phyloP scores from a whole-genome alignment of 1,140 invertebrate species.

The Bombus waltoni region DNA sequence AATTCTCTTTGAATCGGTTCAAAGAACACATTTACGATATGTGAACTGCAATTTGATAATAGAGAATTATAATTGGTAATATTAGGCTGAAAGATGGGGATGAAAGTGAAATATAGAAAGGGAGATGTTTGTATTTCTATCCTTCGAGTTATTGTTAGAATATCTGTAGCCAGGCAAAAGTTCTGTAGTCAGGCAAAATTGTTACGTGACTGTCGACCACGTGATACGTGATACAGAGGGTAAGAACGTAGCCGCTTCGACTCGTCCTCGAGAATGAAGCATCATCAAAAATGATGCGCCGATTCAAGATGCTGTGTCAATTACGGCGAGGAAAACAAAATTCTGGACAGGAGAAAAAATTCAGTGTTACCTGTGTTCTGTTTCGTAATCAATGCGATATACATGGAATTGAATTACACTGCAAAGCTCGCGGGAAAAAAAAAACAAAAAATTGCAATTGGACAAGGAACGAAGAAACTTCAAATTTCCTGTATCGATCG shows the following conservation, averaged over 20 bases:
- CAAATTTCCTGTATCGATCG: no score
- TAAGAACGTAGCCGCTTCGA: slow-evolving; percentile 30
- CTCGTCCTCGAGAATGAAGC: slow-evolving; percentile 28
- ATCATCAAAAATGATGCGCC: slow-evolving; percentile 22
- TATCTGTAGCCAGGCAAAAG: no score
- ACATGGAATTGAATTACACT: no score
- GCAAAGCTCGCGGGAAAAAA: no score
- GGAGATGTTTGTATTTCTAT: background rate
- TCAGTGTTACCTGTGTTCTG: no score
- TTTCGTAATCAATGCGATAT: no score
- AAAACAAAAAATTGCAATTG: no score
- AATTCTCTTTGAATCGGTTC: background rate
- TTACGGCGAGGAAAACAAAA: background rate
- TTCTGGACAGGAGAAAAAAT: background rate
- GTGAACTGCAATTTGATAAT: background rate
- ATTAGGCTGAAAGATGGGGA: background rate
- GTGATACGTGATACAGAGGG: slow-evolving; percentile 21
- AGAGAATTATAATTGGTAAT: background rate
- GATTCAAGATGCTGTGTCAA: slow-evolving; percentile 11
- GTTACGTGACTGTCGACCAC: background rate
- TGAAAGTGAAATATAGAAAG: background rate
- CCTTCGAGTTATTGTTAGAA: no score
- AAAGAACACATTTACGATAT: background rate
- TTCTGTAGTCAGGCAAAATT: slow-evolving; percentile 5
- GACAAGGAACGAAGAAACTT: no score